Evolutionary conservation across 2,797 vertebrate species (phyloP), one percentile per base, ranked within the genome.

Genomic region (Benthosema pterotum): DNA sequence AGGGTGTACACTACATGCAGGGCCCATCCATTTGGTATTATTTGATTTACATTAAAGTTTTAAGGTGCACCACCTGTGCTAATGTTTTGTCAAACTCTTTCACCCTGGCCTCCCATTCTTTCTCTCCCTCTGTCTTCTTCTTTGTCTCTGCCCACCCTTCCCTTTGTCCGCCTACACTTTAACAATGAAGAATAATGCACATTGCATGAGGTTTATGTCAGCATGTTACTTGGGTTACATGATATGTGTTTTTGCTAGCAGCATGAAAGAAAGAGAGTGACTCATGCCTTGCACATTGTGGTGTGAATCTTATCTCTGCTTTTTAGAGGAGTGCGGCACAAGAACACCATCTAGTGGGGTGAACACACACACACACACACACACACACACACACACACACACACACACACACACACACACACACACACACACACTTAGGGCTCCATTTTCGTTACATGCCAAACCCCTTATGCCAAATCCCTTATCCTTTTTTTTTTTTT

Each of bases 301-400:
- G 32, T 25, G 22, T 16, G 51, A 63, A 60, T 68, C 42, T 65
- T 53, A 77, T 55, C 47, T 59, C 3, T 47, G n/a, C 11, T 54
- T n/a, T 46, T 65, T 38, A 17, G 22, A n/a, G 11, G 9, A 43
- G 15, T 47, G 11, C 42, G n/a, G 71, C 61, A 45, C 57, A 57
- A 62, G 45, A 2, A 22, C 57, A 42, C 83, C 87, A 83, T 69
- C 88, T 87, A 78, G 80, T 78, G 87, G 77, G 16, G 47, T 12
- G 6, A 32, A 32, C 32, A 38, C 32, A 38, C 32, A 25, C 25
- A 25, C 25, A 25, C 25, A 25, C 25, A 25, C 25, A 25, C 25
- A 25, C 25, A 25, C 25, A 25, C 25, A 25, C 25, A 25, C 25
- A 25, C 25, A 25, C 25, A 25, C 25, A 25, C 25, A 25, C 25